phyloP scores from a whole-genome alignment of 2,888 invertebrate genomes.

The Scaptomyza flava region DNA sequence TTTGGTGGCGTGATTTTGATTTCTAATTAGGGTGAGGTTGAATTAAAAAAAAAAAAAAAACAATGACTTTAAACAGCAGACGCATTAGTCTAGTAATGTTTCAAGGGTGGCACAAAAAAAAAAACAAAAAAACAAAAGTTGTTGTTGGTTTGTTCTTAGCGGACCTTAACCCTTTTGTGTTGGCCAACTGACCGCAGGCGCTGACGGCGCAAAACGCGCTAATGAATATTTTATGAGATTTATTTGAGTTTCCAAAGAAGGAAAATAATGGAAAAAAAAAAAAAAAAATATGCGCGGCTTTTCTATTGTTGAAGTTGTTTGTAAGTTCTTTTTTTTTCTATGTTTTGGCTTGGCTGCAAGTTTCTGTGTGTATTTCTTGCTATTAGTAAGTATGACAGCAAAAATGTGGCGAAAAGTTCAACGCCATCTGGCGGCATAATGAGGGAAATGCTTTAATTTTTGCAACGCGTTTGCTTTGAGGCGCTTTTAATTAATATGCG shows the following conservation, averaged over 20 bases:
- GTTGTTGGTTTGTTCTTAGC: constrained; percentile 25
- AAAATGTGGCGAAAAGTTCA: constrained; percentile 42
- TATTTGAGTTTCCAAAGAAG: constrained; percentile 73
- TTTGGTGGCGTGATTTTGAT: constrained; percentile 56
- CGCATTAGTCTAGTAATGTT: constrained; percentile 19
- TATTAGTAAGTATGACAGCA: constrained; percentile 74
- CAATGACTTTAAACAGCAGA: constrained; percentile 39
- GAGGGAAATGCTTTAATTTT: constrained; percentile 74
- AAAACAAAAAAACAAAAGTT: neutral
- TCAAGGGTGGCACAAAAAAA: neutral
- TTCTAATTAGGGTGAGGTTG: constrained; percentile 59
- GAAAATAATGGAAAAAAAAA: constrained; percentile 36
- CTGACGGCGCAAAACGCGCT: constrained; percentile 64
- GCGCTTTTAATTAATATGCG: constrained; percentile 67
- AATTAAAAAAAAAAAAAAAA: neutral
- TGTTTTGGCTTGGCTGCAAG: constrained; percentile 56
- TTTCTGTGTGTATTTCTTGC: constrained; percentile 60
- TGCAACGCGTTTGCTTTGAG: constrained; percentile 54
- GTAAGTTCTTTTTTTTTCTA: constrained; percentile 24
- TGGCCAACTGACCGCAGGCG: constrained; percentile 71
- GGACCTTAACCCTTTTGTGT: constrained; percentile 72
- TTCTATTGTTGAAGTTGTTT: constrained; percentile 13
- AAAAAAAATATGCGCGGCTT: constrained; percentile 38
- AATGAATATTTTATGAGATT: constrained; percentile 81
- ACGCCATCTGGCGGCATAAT: constrained; percentile 60